Evolutionary conservation across 2,797 vertebrate species (phyloP).

Genomic region (Trachops cirrhosus): DNA sequence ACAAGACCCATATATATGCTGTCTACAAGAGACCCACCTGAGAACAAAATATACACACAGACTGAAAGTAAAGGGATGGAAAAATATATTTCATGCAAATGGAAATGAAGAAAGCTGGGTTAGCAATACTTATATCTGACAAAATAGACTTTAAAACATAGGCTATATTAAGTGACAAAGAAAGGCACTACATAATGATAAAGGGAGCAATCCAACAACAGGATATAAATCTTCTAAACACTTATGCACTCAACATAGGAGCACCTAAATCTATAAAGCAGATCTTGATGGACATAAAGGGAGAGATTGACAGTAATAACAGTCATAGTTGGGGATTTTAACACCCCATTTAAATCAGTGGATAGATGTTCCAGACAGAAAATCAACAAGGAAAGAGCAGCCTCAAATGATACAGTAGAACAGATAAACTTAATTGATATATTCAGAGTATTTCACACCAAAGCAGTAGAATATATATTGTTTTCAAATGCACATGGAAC

Average conservation of each 20-base stretch:
- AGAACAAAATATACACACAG: neutral
- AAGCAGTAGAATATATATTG: neutral
- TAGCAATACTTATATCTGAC: neutral
- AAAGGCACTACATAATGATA: neutral
- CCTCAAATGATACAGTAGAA: neutral
- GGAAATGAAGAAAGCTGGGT: neutral
- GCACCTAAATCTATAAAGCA: neutral
- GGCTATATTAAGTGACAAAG: neutral
- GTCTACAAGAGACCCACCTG: too few species aligned
- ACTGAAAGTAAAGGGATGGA: neutral
- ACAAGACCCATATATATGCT: neutral
- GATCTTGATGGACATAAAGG: neutral
- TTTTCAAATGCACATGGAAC: neutral
- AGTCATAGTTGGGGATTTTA: neutral
- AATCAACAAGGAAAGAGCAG: neutral
- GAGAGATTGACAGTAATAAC: neutral
- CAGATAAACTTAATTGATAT: neutral
- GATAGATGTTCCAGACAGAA: neutral
- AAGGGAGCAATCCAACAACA: neutral
- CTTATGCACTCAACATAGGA: neutral
- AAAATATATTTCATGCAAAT: neutral
- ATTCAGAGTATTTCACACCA: neutral
- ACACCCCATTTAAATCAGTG: neutral
- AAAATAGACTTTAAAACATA: neutral
- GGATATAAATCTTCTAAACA: neutral